Evolutionary conservation across 2,888 invertebrate genomes (phyloP).

Genomic region (Caradrina kadenii): DNA sequence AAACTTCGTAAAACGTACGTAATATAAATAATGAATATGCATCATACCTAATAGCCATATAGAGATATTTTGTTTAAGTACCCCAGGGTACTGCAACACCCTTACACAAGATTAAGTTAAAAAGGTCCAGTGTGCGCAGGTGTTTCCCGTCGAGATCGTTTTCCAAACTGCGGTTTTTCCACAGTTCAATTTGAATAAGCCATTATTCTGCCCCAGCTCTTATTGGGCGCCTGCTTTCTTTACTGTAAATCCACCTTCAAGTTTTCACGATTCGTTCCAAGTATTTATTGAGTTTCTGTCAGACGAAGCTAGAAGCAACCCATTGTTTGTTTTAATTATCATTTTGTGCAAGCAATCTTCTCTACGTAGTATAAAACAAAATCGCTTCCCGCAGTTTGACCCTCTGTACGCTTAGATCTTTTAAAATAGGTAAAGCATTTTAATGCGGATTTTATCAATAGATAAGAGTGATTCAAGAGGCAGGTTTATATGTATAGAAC

Average conservation of each 20-base stretch:
- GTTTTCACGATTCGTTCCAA: constrained; percentile 64
- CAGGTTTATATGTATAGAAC: too few relatives aligned
- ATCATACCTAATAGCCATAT: too few relatives aligned
- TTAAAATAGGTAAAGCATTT: too few relatives aligned
- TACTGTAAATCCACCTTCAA: constrained; percentile 71
- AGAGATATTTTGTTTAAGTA: not conserved
- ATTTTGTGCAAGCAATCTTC: constrained; percentile 7
- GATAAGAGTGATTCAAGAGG: too few relatives aligned
- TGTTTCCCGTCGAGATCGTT: constrained; percentile 75
- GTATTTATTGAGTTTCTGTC: constrained; percentile 57
- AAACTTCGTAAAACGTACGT: too few relatives aligned
- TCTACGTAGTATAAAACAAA: too few relatives aligned
- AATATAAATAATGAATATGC: too few relatives aligned
- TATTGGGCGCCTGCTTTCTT: constrained; percentile 69
- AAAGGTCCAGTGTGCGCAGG: constrained; percentile 72
- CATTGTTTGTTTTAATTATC: constrained; percentile 52
- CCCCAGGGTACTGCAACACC: constrained; percentile 2
- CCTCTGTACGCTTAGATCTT: too few relatives aligned
- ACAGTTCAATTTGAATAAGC: constrained; percentile 87
- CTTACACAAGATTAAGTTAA: constrained; percentile 33
- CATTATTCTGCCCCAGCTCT: constrained; percentile 77
- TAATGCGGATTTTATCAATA: too few relatives aligned
- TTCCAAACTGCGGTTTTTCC: constrained; percentile 81
- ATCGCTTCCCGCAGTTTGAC: too few relatives aligned
- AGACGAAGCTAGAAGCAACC: constrained; percentile 4